phyloP scores from a whole-genome alignment of 2,888 invertebrate genomes.

The Spodoptera littoralis region DNA sequence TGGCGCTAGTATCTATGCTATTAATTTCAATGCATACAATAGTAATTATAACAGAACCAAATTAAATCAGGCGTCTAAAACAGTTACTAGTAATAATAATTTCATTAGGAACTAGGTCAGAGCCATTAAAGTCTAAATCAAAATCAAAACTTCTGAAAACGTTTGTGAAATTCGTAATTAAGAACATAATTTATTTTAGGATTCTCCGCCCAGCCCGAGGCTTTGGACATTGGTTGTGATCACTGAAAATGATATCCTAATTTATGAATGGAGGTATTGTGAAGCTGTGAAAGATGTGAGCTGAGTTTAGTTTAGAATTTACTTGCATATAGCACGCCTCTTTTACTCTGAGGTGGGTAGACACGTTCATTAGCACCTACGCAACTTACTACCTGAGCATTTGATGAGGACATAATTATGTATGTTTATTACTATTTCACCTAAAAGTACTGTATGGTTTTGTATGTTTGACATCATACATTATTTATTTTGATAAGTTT shows the following conservation, averaged over 20 bases:
- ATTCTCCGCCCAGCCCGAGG: constrained; percentile 33
- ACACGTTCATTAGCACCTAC: too few relatives aligned
- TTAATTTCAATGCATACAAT: too few relatives aligned
- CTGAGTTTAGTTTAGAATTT: constrained; percentile 9
- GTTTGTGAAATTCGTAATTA: constrained; percentile 48
- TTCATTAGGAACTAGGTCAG: constrained; percentile 32
- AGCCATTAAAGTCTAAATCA: constrained; percentile 34
- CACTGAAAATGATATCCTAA: constrained; percentile 43
- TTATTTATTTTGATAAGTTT: too few relatives aligned
- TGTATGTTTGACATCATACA: too few relatives aligned
- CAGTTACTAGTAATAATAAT: constrained; percentile 26
- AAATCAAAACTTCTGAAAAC: constrained; percentile 50
- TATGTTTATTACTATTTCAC: too few relatives aligned
- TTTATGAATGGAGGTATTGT: constrained; percentile 39
- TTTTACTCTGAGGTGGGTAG: too few relatives aligned
- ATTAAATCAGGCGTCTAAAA: constrained; percentile 19
- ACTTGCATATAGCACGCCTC: too few relatives aligned
- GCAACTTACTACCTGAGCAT: too few relatives aligned
- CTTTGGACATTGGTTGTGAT: constrained; percentile 38
- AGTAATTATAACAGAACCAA: too few relatives aligned
- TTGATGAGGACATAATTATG: too few relatives aligned
- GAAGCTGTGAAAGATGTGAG: constrained; percentile 3
- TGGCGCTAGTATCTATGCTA: too few relatives aligned
- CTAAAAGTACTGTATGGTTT: too few relatives aligned
- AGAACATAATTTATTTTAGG: constrained; percentile 44